Evolutionary conservation across 2,797 vertebrate species (phyloP).

Genomic region (Sparidentex hasta): DNA sequence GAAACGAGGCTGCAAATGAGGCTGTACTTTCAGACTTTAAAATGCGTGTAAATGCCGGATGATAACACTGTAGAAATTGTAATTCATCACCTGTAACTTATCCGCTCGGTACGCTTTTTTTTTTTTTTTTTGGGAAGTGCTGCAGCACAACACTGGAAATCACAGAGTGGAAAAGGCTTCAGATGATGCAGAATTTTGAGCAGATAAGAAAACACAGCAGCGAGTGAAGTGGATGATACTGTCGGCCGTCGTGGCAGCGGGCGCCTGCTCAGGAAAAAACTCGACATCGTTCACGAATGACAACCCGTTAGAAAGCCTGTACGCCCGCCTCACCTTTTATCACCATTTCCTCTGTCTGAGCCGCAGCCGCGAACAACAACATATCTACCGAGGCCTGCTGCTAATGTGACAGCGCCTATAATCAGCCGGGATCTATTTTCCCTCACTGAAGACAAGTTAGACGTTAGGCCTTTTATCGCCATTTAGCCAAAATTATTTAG

Average conservation of each 20-base stretch:
- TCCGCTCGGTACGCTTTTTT: not conserved
- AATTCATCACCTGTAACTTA: constrained; percentile 12
- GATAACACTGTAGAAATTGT: constrained; percentile 5
- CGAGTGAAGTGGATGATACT: constrained; percentile 38
- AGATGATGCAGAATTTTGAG: constrained; percentile 39
- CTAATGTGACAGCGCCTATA: constrained; percentile 55
- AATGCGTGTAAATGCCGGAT: constrained; percentile 3
- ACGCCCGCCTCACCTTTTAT: constrained; percentile 31
- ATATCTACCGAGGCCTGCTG: constrained; percentile 23
- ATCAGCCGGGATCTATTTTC: constrained; percentile 59
- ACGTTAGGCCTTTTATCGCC: constrained; percentile 59
- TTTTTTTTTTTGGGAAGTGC: not conserved
- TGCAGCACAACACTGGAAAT: constrained; percentile 3
- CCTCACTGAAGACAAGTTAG: constrained; percentile 57
- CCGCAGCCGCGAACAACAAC: constrained; percentile 42
- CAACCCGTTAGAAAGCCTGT: constrained; percentile 8
- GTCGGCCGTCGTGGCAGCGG: not conserved
- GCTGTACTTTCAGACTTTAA: not conserved
- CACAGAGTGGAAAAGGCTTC: constrained; percentile 40
- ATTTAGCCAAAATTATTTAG: constrained; percentile 59
- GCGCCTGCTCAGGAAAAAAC: constrained; percentile 2
- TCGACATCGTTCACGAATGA: constrained; percentile 25
- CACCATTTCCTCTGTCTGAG: constrained; percentile 28
- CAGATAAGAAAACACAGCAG: constrained; percentile 41
- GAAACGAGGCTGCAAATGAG: not conserved